Base-by-base conservation (phyloP, 2,888 invertebrate species). In the Branchellion lobata region DNA sequence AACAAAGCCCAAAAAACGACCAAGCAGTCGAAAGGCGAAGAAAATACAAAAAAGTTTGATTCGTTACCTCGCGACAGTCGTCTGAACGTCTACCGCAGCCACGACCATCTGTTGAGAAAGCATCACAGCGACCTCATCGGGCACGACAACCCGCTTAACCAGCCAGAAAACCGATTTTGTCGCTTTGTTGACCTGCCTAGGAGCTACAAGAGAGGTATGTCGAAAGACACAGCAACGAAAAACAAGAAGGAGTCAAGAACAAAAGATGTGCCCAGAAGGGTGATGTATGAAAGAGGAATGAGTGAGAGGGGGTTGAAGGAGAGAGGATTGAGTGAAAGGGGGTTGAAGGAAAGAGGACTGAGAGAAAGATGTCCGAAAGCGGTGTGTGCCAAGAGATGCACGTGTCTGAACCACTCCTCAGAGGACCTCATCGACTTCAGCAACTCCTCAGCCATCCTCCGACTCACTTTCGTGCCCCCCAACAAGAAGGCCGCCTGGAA, bases 381-480 rank as follows among this genome's bases (percentile, higher is more conserved):
- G 8, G 1, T 65, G n/a, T 77, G 77, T 36, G 18, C 1, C 11
- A 21, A 31, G 8, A 1, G 36, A 5, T 77, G 77, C 65, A 77
- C 65, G n/a, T 77, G 77, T 36, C 65, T 61, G 65, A 24, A 27
- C 18, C 51, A 51, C 1, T 77, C 77, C 0, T 24, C 31, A n/a
- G 77, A 77, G 33, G 77, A 77, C 65, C 36, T 77, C n/a, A 21
- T 34, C 5, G 65, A 77, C 36, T 65, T 77, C 36, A 77, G 77
- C 77, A 77, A 77, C 29, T 33, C 77, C 14, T 57, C 77, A 8
- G 47, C 77, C 27, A 77, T 77, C 27, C 31, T 77, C 18, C 47
- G 53, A 53, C 18, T 77, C 57, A 77, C 77, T n/a, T 77, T 77
- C 27, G 77, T 77, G 33, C 77, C 77, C 24, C 77, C 77, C 2